Evolutionary conservation across 1,140 invertebrate species (phyloP), one percentile per base, ranked within the genome.

Genomic region (Chlorops oryzae): DNA sequence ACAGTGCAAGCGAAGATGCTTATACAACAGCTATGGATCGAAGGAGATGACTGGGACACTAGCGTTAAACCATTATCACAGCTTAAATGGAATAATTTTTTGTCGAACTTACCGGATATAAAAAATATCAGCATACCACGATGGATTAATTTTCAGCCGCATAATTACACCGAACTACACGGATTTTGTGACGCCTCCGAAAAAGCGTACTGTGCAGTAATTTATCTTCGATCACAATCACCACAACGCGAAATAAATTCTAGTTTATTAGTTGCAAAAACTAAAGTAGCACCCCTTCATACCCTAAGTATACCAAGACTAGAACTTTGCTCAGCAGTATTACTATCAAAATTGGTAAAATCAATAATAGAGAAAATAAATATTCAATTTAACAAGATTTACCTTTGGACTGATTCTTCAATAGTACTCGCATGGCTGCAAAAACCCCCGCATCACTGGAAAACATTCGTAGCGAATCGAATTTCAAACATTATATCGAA

Each of bases 141-240:
- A 7, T 9, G n/a, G 9, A 43, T 43, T n/a, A n/a, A n/a, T n/a
- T n/a, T n/a, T n/a, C 12, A 13, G 41, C 13, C 13, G 5, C 12
- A 12, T 22, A 7, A 9, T 6, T 10, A 5, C 7, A 20, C 5
- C 2, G 17, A 5, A n/a, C 17, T 3, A 35, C 70, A 74, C 49
- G 45, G 61, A 1, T 73, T 73, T 45, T 54, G 52, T 27, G 68
- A 74, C 28, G 65, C 67, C 0, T 71, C 67, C 25, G 56, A 66
- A 27, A 20, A 56, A 23, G 67, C 67, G 0, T 70, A 62, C 49
- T 57, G 58, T 1, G 49, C 60, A 1, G 60, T 54, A 4, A 55
- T 51, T 7, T 74, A 67, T 42, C 57, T n/a, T 3, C 3, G 3
- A 15, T 9, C 3, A 20, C 15, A 47, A 6, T 17, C 41, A 12